These are phyloP conservation scores for Leptopterna dolabrata DNA, from an alignment of 2,888 invertebrate genomes.

Conservation along the genomic window DNA sequence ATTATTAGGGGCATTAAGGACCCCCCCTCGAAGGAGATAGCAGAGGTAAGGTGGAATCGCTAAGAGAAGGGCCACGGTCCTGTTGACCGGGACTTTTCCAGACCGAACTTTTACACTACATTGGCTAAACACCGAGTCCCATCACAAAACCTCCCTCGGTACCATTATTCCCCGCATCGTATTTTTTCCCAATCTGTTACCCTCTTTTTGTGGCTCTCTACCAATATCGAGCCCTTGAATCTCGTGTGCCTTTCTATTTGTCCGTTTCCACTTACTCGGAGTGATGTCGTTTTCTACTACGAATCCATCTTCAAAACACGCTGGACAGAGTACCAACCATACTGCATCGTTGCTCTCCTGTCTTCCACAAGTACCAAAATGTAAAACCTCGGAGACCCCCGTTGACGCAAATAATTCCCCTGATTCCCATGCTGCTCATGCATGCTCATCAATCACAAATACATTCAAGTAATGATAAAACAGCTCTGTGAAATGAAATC, in stretches of 20 bases:
- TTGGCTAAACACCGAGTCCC: constrained; percentile 11
- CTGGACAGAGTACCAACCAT: no score
- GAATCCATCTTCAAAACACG: no score
- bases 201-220: neutral
- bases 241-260: neutral
- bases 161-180: neutral
- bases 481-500: no score
- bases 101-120: constrained; percentile 21
- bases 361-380: no score
- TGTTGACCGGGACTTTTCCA: constrained; percentile 4
- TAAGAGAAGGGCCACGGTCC: neutral
- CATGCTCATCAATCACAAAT: no score
- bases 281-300: neutral
- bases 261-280: neutral
- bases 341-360: no score
- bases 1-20: constrained; percentile 5
- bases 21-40: neutral
- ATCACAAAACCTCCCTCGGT: neutral
- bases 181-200: neutral
- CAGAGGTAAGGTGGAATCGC: neutral
- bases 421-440: no score
- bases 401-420: no score
- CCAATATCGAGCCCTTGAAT: neutral
- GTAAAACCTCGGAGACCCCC: no score
- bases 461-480: no score